These are phyloP conservation scores for Microtus oregoni DNA, from an alignment of 2,113 vertebrate genomes.

Conservation along the genomic window DNA sequence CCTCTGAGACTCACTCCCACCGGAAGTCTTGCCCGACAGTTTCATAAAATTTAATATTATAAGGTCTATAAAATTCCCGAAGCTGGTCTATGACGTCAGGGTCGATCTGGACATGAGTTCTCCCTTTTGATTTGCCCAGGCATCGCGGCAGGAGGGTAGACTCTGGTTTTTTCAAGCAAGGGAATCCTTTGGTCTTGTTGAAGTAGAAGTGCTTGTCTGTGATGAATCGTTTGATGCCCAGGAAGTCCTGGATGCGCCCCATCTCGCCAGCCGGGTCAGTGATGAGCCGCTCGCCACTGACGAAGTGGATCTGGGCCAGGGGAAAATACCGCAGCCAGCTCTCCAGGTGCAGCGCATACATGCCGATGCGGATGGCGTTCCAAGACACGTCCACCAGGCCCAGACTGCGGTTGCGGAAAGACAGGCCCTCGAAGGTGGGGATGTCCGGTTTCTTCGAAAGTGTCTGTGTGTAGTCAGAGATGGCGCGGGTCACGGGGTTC, in stretches of 20 bases:
- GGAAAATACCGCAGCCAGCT: slow-evolving; percentile 97
- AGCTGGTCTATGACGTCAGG: slow-evolving; percentile 96
- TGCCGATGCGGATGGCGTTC: slow-evolving; percentile 97
- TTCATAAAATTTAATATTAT: slow-evolving; percentile 97
- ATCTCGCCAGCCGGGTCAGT: slow-evolving; percentile 96
- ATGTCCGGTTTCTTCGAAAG: slow-evolving; percentile 97
- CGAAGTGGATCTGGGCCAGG: slow-evolving; percentile 96
- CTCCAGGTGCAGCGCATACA: slow-evolving; percentile 95
- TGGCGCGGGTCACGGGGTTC: slow-evolving; percentile 96
- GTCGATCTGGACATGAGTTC: slow-evolving; percentile 98
- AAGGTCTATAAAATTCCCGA: slow-evolving; percentile 96
- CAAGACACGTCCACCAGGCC: slow-evolving; percentile 95
- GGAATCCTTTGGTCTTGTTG: slow-evolving; percentile 98
- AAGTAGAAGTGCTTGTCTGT: slow-evolving; percentile 99
- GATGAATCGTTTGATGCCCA: slow-evolving; percentile 95
- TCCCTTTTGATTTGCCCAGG: slow-evolving; percentile 97
- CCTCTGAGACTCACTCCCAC: slow-evolving; percentile 89
- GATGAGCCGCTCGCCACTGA: slow-evolving; percentile 96
- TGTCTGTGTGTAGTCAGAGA: slow-evolving; percentile 98
- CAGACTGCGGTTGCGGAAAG: slow-evolving; percentile 94
- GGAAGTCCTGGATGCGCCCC: slow-evolving; percentile 96
- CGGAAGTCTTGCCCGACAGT: slow-evolving; percentile 97
- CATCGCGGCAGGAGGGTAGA: slow-evolving; percentile 93
- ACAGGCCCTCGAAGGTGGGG: slow-evolving; percentile 95
- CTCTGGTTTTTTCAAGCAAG: slow-evolving; percentile 94